Conservation (phyloP, 2,113 vertebrate genomes). For the Procapra przewalskii region DNA sequence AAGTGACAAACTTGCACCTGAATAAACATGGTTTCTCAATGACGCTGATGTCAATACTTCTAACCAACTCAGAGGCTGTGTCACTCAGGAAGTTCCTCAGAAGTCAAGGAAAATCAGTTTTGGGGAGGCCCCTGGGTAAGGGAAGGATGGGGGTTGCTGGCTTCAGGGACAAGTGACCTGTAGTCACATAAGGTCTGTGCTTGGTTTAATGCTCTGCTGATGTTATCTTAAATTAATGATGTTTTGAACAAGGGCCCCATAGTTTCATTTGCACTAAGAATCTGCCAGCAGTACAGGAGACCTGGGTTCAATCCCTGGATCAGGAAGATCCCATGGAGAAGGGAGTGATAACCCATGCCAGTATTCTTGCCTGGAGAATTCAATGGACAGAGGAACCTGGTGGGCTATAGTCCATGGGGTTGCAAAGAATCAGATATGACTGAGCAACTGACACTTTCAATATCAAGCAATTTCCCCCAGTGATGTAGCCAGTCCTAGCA, state of each 20-base stretch:
- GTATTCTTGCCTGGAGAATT: not conserved
- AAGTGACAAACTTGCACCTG: not conserved
- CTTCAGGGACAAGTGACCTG: too few relatives aligned
- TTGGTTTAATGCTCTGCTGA: not conserved
- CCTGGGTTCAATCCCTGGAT: not conserved
- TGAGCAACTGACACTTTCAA: not conserved
- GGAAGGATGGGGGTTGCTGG: rapidly evolving
- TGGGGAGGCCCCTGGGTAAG: not conserved
- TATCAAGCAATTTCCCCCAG: not conserved
- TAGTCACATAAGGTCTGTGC: rapidly evolving
- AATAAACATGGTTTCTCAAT: not conserved
- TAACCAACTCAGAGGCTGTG: not conserved
- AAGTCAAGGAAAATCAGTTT: not conserved
- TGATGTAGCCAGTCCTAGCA: not conserved
- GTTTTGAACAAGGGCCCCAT: not conserved
- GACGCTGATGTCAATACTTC: not conserved
- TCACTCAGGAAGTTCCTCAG: not conserved
- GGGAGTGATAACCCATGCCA: not conserved
- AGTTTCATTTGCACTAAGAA: not conserved
- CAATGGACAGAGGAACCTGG: not conserved
- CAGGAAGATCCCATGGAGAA: not conserved
- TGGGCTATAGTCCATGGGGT: not conserved
- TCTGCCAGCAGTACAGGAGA: not conserved
- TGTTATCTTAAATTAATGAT: not conserved
- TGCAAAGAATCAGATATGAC: not conserved